Evolutionary conservation across 1,140 invertebrate genomes (phyloP).

Genomic region (Aphidius gifuensis): DNA sequence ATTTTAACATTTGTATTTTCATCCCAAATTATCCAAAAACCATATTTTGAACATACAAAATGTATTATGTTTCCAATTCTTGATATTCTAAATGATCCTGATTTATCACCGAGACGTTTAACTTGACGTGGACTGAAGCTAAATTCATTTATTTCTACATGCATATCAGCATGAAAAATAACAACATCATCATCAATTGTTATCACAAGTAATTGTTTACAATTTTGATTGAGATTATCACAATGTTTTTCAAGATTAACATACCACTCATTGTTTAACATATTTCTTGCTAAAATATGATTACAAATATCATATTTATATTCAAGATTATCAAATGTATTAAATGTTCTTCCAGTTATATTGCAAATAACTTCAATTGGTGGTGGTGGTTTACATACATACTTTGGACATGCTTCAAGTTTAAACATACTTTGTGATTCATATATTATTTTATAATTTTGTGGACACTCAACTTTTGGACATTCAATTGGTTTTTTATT

Average conservation of each 20-base stretch:
- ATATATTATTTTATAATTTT: conserved; percentile 53
- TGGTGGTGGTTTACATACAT: conserved; percentile 61
- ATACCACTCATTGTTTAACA: conserved; percentile 62
- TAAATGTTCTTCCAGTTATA: conserved; percentile 70
- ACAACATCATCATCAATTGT: conserved; percentile 59
- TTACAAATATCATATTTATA: conserved; percentile 78
- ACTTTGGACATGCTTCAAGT: conserved; percentile 51
- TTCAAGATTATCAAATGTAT: conserved; percentile 74
- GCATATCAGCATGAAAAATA: conserved; percentile 63
- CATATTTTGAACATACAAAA: conserved; percentile 66
- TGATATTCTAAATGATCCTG: conserved; percentile 64
- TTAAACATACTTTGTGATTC: conserved; percentile 38
- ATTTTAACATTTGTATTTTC: conserved; percentile 68
- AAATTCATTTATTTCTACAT: conserved; percentile 65
- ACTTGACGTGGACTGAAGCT: conserved; percentile 66
- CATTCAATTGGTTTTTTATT: conserved; percentile 48
- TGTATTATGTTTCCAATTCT: conserved; percentile 66
- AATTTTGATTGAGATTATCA: conserved; percentile 47
- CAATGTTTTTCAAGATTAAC: conserved; percentile 68
- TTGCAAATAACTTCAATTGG: conserved; percentile 66
- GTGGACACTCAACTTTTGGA: conserved; percentile 58
- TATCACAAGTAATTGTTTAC: conserved; percentile 60
- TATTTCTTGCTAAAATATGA: conserved; percentile 72
- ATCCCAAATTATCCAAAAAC: conserved; percentile 71
- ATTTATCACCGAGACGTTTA: conserved; percentile 63